These are phyloP conservation scores for Sarcophilus harrisii DNA, from an alignment of 2,797 vertebrate genomes.

Conservation along the genomic window DNA sequence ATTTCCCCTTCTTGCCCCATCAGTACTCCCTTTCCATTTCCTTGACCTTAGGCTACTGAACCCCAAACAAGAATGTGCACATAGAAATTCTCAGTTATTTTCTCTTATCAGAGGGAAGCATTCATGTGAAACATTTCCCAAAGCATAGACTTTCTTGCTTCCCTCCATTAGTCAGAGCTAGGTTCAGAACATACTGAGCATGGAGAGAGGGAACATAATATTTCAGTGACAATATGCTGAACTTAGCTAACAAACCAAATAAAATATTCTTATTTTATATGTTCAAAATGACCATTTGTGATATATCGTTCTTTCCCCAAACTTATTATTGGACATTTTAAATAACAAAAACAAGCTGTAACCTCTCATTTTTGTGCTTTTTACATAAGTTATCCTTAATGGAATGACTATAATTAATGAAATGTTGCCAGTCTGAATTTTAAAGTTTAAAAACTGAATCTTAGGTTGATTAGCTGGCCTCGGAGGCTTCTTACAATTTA, in stretches of 20 bases:
- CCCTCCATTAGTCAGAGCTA: constrained; percentile 69
- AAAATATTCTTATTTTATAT: constrained; percentile 55
- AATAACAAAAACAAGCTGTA: constrained; percentile 7
- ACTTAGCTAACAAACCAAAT: constrained; percentile 10
- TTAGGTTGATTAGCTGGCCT: background rate
- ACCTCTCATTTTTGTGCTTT: constrained; percentile 49
- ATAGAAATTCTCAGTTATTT: background rate
- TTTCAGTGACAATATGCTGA: constrained; percentile 30
- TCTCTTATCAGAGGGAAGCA: background rate
- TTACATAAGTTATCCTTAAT: constrained; percentile 20
- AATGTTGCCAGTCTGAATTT: background rate
- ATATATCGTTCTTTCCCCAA: constrained; percentile 29
- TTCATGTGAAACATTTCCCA: background rate
- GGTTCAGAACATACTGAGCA: constrained; percentile 59
- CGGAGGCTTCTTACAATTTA: background rate
- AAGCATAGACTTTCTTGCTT: constrained; percentile 50
- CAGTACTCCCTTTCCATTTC: background rate
- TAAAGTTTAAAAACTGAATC: constrained; percentile 21
- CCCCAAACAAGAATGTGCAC: background rate
- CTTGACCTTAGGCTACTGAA: background rate
- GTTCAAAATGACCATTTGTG: constrained; percentile 4
- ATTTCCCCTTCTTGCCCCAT: background rate
- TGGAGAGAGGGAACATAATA: constrained; percentile 56
- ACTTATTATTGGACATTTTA: background rate
- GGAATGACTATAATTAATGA: constrained; percentile 36